Conservation (phyloP, 2,113 vertebrate species). For the Cyphomyrus discorhynchus region DNA sequence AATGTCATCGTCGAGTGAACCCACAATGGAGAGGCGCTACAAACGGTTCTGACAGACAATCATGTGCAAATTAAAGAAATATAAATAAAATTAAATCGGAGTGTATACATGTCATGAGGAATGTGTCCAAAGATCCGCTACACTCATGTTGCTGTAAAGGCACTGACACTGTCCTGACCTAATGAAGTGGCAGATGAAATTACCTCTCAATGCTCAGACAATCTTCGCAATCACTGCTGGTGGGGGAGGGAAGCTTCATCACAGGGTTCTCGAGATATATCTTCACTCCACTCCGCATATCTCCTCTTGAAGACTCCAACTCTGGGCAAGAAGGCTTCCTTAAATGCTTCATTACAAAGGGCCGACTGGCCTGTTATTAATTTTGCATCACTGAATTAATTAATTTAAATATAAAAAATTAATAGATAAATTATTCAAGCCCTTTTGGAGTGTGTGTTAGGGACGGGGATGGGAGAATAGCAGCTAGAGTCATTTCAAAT, state of each 20-base stretch:
- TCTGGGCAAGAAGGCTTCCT: slow-evolving; percentile 39
- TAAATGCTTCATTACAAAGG: slow-evolving; percentile 54
- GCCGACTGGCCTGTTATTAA: slow-evolving; percentile 65
- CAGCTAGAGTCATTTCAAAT: slow-evolving; percentile 62
- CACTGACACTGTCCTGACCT: background rate
- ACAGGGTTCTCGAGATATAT: slow-evolving; percentile 35
- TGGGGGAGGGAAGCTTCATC: background rate
- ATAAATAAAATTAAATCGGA: background rate
- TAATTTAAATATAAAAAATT: slow-evolving; percentile 81
- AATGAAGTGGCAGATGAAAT: slow-evolving; percentile 7
- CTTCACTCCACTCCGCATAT: slow-evolving; percentile 35
- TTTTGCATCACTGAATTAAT: slow-evolving; percentile 83
- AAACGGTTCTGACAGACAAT: background rate
- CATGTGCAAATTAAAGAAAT: background rate
- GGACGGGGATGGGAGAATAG: slow-evolving; percentile 48
- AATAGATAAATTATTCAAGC: slow-evolving; percentile 87
- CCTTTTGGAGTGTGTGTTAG: slow-evolving; percentile 59
- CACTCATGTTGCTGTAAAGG: background rate
- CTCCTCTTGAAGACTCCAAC: slow-evolving; percentile 37
- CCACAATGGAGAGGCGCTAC: background rate
- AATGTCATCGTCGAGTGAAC: background rate
- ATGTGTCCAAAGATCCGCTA: background rate
- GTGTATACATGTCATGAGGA: background rate
- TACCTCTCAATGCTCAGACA: slow-evolving; percentile 7
- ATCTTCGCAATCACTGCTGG: slow-evolving; percentile 21